Conservation (phyloP, 2,888 invertebrate genomes). For the Drosophila ustulata region DNA sequence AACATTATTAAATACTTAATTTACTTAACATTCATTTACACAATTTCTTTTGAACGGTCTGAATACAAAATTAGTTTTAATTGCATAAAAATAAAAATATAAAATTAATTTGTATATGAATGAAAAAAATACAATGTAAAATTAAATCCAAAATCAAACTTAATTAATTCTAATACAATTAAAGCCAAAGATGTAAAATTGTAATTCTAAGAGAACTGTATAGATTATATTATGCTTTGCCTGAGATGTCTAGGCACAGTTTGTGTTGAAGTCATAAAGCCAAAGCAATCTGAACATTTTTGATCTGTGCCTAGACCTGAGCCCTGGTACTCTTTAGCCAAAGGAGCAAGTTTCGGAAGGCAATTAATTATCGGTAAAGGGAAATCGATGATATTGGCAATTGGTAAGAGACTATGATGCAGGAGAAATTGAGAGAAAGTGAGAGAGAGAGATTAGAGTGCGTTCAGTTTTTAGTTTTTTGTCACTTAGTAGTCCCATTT, state of each 20-base stretch:
- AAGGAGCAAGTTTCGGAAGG: slow-evolving; percentile 9
- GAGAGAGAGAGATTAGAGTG: slow-evolving; percentile 24
- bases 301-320: slow-evolving; percentile 3
- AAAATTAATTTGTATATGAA: no score
- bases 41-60: no score
- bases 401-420: background rate
- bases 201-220: no score
- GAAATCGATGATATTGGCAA: background rate
- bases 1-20: background rate
- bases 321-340: slow-evolving; percentile 8
- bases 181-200: no score
- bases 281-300: slow-evolving; percentile 31
- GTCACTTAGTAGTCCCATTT: slow-evolving; percentile 61
- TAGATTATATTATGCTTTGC: slow-evolving; percentile 28
- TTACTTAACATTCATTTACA: no score
- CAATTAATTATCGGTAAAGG: slow-evolving; percentile 9
- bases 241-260: slow-evolving; percentile 23
- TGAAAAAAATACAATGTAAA: no score
- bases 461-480: slow-evolving; percentile 30
- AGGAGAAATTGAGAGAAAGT: background rate
- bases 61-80: no score
- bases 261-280: slow-evolving; percentile 12
- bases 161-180: no score
- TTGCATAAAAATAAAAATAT: no score
- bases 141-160: no score